These are phyloP conservation scores for Drosophila gunungcola DNA, from an alignment of 1,140 invertebrate genomes.

Conservation along the genomic window DNA sequence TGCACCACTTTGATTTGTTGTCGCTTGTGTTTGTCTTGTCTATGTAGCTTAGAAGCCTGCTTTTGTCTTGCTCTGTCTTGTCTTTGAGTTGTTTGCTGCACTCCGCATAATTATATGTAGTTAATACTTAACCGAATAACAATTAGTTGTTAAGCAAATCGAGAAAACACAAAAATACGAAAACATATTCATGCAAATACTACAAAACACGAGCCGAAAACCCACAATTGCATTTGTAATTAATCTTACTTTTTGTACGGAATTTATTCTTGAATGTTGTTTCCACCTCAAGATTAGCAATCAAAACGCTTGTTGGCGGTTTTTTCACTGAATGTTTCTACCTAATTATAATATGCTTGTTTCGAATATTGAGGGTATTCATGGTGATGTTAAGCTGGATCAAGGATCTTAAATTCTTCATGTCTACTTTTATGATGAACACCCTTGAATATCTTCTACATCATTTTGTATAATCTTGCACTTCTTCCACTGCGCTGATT, in stretches of 20 bases:
- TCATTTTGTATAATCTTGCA: slow-evolving; percentile 40
- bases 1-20: slow-evolving; percentile 34
- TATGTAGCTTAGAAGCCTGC: slow-evolving; percentile 42
- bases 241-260: slow-evolving; percentile 32
- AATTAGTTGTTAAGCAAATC: slow-evolving; percentile 26
- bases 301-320: slow-evolving; percentile 43
- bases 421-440: slow-evolving; percentile 10
- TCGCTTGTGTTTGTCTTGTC: slow-evolving; percentile 43
- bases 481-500: slow-evolving; percentile 52
- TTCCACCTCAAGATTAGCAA: slow-evolving; percentile 33
- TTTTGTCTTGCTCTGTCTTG: slow-evolving; percentile 24
- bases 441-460: slow-evolving; percentile 2
- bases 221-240: slow-evolving; percentile 55
- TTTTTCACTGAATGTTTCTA: slow-evolving; percentile 32
- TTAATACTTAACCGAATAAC: slow-evolving; percentile 33
- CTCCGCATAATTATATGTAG: slow-evolving; percentile 19
- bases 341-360: slow-evolving; percentile 31
- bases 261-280: slow-evolving; percentile 34
- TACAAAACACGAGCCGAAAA: slow-evolving; percentile 33
- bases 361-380: slow-evolving; percentile 46
- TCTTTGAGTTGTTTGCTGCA: slow-evolving; percentile 35
- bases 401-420: slow-evolving; percentile 2
- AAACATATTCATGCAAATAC: slow-evolving; percentile 33
- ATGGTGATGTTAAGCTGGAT: slow-evolving; percentile 5
- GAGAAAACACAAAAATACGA: slow-evolving; percentile 15